Evolutionary conservation across 2,888 invertebrate genomes (phyloP), one percentile per base, ranked within the genome.

Genomic region (Zhuqinia jingwanae): DNA sequence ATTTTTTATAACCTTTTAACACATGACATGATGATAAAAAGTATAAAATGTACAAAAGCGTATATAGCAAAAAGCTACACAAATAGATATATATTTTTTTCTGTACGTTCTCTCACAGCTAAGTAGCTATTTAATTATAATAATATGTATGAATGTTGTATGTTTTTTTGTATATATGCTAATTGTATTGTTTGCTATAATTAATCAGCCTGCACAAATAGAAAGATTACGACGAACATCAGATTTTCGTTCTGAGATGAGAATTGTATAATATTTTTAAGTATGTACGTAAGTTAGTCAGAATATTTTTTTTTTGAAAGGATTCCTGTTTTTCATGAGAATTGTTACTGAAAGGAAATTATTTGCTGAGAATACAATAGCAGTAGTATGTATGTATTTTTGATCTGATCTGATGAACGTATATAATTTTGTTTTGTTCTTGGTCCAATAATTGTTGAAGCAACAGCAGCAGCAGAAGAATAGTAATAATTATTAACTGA

Each of bases 1-100:
- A 82, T 20, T 58, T 58, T 58, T 22, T n/a, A 53, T 53, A 53
- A 17, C 75, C 17, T 76, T 47, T 53, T 75, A 11, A 76, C 76
- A 42, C 50, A 25, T 75, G 20, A 76, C 76, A 42, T 65, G 45
- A 70, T 81, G 50, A 81, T 79, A 87, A 75, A 86, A 85, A 88
- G 87, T 79, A 73, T 81, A 89, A 88, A 89, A 88, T 87, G 85
- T 89, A 89, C 87, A 89, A 88, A 89, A 89, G 89, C 89, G 82
- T 87, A n/a, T 65, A 27, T 75, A 88, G 89, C 89, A 89, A 87
- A 36, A 89, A 89, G 89, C 89, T 89, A 89, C 83, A 85, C 85
- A 85, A 75, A 75, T 75, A 75, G 50, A 75, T 13, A 30, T 73
- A 27, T 53, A n/a, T 30, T 75, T 11, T 75, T 30, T 58, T 76